These are phyloP conservation scores for Ptilodon capucinus DNA, from an alignment of 2,888 invertebrate species.

Conservation along the genomic window DNA sequence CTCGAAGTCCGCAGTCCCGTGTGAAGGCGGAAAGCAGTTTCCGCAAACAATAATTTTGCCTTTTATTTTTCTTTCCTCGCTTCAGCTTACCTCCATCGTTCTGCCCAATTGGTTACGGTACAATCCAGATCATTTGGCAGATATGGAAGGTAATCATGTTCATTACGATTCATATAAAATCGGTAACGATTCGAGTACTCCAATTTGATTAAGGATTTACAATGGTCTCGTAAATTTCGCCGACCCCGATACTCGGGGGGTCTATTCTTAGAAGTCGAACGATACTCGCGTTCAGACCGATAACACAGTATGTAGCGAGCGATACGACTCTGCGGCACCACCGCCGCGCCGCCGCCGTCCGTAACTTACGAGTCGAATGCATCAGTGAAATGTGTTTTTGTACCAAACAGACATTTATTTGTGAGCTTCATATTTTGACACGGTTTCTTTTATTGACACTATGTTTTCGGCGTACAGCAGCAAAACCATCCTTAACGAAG, in stretches of 20 bases:
- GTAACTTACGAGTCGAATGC: constrained; percentile 41
- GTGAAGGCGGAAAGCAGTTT: background rate
- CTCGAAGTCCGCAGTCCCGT: background rate
- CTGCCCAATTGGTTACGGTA: background rate
- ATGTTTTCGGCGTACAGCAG: background rate
- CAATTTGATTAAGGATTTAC: constrained; percentile 26
- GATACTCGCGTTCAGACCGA: constrained; percentile 33
- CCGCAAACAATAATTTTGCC: background rate
- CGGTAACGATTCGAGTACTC: constrained; percentile 10
- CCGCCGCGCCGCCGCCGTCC: constrained; percentile 25
- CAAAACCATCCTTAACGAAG: background rate
- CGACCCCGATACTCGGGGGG: constrained; percentile 24
- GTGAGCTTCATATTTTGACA: constrained; percentile 2
- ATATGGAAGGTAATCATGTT: constrained; percentile 4
- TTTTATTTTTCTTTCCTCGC: background rate
- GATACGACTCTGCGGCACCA: constrained; percentile 36
- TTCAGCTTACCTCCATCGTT: background rate
- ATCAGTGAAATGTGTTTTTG: constrained; percentile 31
- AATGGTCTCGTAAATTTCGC: constrained; percentile 19
- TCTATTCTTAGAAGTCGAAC: constrained; percentile 30
- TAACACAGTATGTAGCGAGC: constrained; percentile 38
- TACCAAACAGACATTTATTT: constrained; percentile 16
- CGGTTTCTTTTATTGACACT: background rate
- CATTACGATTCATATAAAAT: constrained; percentile 24
- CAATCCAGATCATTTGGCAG: background rate